phyloP scores from a whole-genome alignment of 1,140 invertebrate genomes.

The Lucilia cuprina region DNA sequence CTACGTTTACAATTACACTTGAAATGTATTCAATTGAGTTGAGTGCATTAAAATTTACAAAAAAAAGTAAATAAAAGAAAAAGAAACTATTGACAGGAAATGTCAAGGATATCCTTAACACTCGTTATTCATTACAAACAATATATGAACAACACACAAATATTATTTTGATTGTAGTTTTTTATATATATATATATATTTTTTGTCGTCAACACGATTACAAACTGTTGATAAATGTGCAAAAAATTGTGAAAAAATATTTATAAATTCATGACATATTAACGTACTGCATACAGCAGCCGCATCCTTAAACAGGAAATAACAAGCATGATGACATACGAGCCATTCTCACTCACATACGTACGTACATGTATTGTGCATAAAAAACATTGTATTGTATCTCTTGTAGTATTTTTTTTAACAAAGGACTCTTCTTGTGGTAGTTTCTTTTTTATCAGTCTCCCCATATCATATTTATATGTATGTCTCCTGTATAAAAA shows the following conservation, averaged over 20 bases:
- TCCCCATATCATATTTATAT: not conserved
- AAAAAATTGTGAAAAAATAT: not conserved
- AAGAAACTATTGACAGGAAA: constrained; percentile 35
- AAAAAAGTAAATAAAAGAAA: not conserved
- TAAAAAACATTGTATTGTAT: not conserved
- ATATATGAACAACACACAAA: not conserved
- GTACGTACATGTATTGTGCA: not conserved
- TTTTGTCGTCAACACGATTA: constrained; percentile 23
- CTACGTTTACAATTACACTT: constrained; percentile 28
- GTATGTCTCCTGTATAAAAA: not conserved
- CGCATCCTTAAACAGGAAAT: constrained; percentile 27
- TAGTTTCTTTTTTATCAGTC: not conserved
- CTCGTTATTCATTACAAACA: not conserved
- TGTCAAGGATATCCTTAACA: constrained; percentile 40
- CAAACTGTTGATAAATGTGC: constrained; percentile 34
- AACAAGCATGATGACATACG: constrained; percentile 21
- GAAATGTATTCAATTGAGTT: constrained; percentile 20
- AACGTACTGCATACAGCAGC: constrained; percentile 6
- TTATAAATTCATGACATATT: constrained; percentile 31
- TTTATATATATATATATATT: not conserved
- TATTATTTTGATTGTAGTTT: not conserved
- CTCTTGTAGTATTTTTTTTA: not conserved
- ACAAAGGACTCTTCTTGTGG: not conserved
- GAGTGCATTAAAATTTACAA: constrained; percentile 14
- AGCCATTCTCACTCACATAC: not conserved